Evolutionary conservation across 2,888 invertebrate species (phyloP).

Genomic region (Drosophila ustulata): DNA sequence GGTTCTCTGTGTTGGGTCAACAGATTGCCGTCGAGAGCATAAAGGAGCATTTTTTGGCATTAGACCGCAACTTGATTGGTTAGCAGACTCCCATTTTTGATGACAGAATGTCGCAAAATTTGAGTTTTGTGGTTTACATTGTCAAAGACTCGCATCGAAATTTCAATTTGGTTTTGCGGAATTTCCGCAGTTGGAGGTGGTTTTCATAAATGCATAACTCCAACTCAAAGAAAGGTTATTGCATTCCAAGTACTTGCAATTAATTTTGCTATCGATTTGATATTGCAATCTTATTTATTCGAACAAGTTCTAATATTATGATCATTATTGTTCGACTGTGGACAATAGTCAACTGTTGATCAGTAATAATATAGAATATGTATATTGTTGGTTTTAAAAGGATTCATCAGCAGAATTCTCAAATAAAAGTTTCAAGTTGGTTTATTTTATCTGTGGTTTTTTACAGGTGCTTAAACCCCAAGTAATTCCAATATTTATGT

Average conservation of each 20-base stretch:
- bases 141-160: neutral
- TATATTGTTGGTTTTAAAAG: no score
- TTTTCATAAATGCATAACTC: conserved; percentile 2
- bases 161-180: conserved; percentile 5
- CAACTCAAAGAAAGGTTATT: conserved; percentile 1
- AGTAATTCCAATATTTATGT: neutral
- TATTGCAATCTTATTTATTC: neutral
- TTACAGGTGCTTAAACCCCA: neutral
- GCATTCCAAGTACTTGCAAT: neutral
- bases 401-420: neutral
- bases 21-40: conserved; percentile 28
- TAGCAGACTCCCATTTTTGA: conserved; percentile 14
- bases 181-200: neutral
- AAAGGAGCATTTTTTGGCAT: conserved; percentile 21
- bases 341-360: no score
- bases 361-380: no score
- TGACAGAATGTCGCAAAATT: conserved; percentile 7
- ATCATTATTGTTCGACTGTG: no score
- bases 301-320: no score
- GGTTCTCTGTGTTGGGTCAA: conserved; percentile 28
- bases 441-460: neutral
- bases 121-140: neutral
- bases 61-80: conserved; percentile 51
- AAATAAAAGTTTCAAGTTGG: neutral
- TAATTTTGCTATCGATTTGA: neutral